Evolutionary conservation across 2,797 vertebrate species (phyloP).

Genomic region (Apogon hyalosoma): DNA sequence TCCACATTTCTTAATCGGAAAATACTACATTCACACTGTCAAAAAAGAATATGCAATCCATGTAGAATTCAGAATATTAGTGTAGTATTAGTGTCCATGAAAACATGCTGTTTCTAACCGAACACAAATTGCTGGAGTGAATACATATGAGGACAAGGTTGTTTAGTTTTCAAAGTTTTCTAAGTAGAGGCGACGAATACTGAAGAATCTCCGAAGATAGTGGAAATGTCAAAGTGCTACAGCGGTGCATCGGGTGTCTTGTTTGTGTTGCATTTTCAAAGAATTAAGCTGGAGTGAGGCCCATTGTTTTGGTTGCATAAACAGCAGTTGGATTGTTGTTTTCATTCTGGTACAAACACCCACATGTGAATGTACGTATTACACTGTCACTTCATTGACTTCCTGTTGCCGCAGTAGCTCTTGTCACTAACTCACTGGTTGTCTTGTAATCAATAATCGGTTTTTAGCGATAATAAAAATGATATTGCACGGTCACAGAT

Average conservation of each 20-base stretch:
- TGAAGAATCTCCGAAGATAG: no score
- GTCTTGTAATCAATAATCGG: neutral
- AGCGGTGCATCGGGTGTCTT: neutral
- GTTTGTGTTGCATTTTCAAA: neutral
- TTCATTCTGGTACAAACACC: neutral
- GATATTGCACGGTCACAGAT: neutral
- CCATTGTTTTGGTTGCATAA: neutral
- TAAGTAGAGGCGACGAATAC: no score
- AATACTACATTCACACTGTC: no score
- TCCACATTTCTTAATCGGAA: no score
- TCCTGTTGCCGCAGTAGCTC: neutral
- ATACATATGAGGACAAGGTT: no score
- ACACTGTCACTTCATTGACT: neutral
- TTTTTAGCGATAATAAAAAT: constrained; percentile 15
- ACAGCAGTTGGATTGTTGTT: neutral
- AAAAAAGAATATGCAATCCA: no score
- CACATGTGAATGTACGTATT: neutral
- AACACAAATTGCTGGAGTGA: no score
- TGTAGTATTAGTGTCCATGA: no score
- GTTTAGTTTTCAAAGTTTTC: no score
- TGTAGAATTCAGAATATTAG: no score
- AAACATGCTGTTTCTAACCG: no score
- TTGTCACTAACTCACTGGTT: neutral
- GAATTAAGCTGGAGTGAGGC: neutral
- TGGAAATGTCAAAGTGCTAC: no score